Evolutionary conservation across 2,113 vertebrate genomes (phyloP), one percentile per base, ranked within the genome.

Genomic region (Indicator maculatus): DNA sequence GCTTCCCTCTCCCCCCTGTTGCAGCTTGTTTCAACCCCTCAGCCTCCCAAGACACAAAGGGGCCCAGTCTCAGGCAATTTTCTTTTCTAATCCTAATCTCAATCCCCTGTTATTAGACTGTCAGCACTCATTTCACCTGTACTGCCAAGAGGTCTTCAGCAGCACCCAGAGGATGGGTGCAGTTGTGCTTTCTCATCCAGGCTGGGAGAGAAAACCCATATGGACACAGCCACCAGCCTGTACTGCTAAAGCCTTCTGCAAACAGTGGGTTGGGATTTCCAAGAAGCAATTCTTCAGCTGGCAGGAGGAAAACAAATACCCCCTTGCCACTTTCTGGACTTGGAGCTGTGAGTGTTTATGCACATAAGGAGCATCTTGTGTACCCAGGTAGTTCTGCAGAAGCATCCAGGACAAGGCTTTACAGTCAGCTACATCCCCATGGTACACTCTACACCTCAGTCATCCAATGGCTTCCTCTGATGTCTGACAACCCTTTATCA

Each of bases 401-500:
- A 66, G 19, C 18, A 77, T 16, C 55, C 50, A 58, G 70, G 20
- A 41, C 38, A 75, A 74, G 20, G 44, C 28, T 86, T 60, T 61
- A 27, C n/a, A 75, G 91, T 27, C 93, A 96, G 86, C 86, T 67
- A 73, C 3, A 31, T 61, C n/a, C 5, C 47, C 86, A 69, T 9
- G 70, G 69, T 27, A 3, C 78, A 58, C 39, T 61, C 65, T 8
- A 18, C 19, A 75, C 28, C 71, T 95, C 86, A 66, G 91, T 31
- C 88, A 90, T 41, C 16, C 31, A 65, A 88, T 5, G 83, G 66
- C 38, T 86, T 36, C 56, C 88, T 97, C 92, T 97, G 96, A 97
- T 72, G 72, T 45, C 94, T 3, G 69, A 88, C 63, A 91, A 86
- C 27, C 64, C 60, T 30, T 93, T 61, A 95, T 94, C 70, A 77